These are phyloP conservation scores for Oophaga pumilio DNA, from an alignment of 2,113 vertebrate species.

Conservation along the genomic window DNA sequence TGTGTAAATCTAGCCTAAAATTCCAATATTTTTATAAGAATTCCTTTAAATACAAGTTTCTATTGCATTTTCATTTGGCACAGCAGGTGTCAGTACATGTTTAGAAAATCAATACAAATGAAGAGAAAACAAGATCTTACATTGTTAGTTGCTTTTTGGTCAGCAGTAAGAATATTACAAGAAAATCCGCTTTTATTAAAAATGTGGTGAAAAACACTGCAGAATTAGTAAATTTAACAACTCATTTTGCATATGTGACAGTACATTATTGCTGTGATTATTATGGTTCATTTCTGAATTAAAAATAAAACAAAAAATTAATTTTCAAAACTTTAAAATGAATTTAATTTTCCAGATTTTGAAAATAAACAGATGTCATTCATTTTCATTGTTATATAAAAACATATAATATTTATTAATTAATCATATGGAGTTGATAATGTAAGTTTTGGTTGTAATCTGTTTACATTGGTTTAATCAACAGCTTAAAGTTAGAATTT, in stretches of 20 bases:
- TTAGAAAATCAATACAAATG: constrained; percentile 51
- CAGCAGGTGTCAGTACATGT: constrained; percentile 39
- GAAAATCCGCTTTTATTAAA: constrained; percentile 43
- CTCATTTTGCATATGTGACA: neutral
- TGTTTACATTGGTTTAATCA: too few relatives aligned
- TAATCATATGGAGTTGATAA: too few relatives aligned
- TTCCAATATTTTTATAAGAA: neutral
- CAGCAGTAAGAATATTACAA: constrained; percentile 32
- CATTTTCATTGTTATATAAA: too few relatives aligned
- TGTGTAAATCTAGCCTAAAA: neutral
- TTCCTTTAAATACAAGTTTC: constrained; percentile 47
- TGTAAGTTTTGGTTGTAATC: too few relatives aligned
- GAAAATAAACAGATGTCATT: too few relatives aligned
- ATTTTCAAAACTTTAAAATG: too few relatives aligned
- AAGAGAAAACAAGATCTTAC: constrained; percentile 24
- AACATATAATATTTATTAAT: too few relatives aligned
- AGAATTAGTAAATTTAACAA: neutral
- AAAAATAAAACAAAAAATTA: too few relatives aligned
- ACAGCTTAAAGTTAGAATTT: too few relatives aligned
- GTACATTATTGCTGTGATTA: too few relatives aligned
- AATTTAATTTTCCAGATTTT: too few relatives aligned
- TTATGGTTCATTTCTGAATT: too few relatives aligned
- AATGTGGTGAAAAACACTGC: neutral
- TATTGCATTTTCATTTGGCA: constrained; percentile 45
- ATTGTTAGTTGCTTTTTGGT: constrained; percentile 35